phyloP scores from a whole-genome alignment of 2,113 vertebrate species.

The Physeter macrocephalus region DNA sequence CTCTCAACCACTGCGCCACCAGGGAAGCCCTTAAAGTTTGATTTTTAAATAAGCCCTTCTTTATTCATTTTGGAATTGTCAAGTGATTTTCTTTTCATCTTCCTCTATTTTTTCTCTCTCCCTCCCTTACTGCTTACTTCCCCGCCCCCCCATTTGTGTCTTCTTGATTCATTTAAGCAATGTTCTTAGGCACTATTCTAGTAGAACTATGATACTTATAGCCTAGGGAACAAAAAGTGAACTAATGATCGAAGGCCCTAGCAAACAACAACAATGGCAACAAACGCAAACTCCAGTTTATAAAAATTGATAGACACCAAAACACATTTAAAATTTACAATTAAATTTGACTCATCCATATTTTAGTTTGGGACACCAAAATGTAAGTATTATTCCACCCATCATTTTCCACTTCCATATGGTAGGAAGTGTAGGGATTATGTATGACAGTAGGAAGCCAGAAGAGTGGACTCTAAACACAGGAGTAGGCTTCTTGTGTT shows the following conservation, averaged over 20 bases:
- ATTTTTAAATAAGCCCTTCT: background rate
- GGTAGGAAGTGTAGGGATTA: background rate
- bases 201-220: background rate
- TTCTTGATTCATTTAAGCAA: background rate
- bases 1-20: too few species aligned
- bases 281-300: background rate
- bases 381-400: background rate
- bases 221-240: background rate
- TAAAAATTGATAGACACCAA: background rate
- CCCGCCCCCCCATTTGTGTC: background rate
- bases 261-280: background rate
- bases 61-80: background rate
- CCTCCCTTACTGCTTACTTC: background rate
- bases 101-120: background rate
- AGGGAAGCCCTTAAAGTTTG: too few species aligned
- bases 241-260: background rate
- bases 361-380: background rate
- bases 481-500: background rate
- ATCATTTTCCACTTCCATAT: background rate
- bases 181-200: background rate
- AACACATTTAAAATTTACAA: background rate
- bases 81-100: background rate
- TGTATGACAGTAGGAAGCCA: background rate
- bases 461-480: background rate
- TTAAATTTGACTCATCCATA: background rate